phyloP scores from a whole-genome alignment of 2,113 vertebrate genomes.

The Etheostoma cragini region DNA sequence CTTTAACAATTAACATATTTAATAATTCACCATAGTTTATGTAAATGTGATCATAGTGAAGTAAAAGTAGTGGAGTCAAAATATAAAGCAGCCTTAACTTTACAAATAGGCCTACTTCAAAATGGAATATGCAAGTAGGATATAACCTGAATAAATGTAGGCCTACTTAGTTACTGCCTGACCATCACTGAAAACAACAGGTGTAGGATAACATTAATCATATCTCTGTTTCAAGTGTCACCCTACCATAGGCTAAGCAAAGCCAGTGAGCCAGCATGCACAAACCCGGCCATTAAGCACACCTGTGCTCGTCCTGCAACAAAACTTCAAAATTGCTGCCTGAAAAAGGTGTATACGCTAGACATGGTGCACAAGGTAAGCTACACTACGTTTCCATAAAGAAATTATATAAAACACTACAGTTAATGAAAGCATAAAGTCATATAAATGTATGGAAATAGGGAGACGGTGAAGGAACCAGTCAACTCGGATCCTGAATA shows the following conservation, averaged over 20 bases:
- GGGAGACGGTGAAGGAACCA: no score
- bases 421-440: not conserved
- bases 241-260: not conserved
- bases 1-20: not conserved
- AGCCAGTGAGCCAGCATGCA: not conserved
- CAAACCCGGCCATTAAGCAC: not conserved
- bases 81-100: not conserved
- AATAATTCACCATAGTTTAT: not conserved
- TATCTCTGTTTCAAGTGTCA: not conserved
- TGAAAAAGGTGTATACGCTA: not conserved
- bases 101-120: not conserved
- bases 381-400: not conserved
- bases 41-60: not conserved
- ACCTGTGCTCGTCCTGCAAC: not conserved
- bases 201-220: not conserved
- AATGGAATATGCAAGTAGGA: not conserved
- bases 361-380: not conserved
- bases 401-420: not conserved
- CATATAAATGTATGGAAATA: no score
- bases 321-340: not conserved
- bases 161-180: no score
- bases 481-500: no score
- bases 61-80: not conserved
- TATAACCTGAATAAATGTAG: no score
- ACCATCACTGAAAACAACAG: no score